Evolutionary conservation across 2,113 vertebrate genomes (phyloP), one percentile per base, ranked within the genome.

Genomic region (Oxygymnocypris stewartii): DNA sequence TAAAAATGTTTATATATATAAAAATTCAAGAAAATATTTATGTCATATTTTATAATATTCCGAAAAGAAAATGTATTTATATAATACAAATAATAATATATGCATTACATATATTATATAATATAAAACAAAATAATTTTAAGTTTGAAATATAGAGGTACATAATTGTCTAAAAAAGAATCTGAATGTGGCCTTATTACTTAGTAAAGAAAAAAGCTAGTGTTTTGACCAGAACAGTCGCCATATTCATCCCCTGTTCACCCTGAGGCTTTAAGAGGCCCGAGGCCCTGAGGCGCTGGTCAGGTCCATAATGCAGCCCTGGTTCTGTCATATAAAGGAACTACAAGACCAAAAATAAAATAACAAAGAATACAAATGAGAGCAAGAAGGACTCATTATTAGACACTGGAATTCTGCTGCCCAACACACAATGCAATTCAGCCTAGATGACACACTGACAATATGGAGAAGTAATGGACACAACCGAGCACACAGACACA

Each of bases 381-480:
- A 42, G 40, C 25, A 25, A 42, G 23, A 40, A 63, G 3, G 61
- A 82, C 59, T 67, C 37, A 57, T 51, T 77, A 77, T 35, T 16
- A 79, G 31, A 59, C 51, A 10, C 31, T 57, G 18, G 37, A 18
- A 57, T 79, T 54, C 9, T 47, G 61, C n/a, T 82, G 61, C 42
- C 79, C 13, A 67, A 59, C 13, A 82, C 37, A 82, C 79, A 47
- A 23, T 67, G 40, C 59, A 31, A 6, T 82, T 49, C 31, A 76
- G 42, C 42, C 31, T 47, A 40, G 31, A 79, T 80, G 57, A 80
- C 37, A 54, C 44, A 71, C 63, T 51, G 81, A 47, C 65, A 65
- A 71, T 83, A 83, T 83, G 81, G 44, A 71, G 81, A 35, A 83
- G 63, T 28, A 83, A 69, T 71, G 65, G 31, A 83, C 65, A 63